phyloP scores from a whole-genome alignment of 2,888 invertebrate species.

The Caradrina clavipalpis region DNA sequence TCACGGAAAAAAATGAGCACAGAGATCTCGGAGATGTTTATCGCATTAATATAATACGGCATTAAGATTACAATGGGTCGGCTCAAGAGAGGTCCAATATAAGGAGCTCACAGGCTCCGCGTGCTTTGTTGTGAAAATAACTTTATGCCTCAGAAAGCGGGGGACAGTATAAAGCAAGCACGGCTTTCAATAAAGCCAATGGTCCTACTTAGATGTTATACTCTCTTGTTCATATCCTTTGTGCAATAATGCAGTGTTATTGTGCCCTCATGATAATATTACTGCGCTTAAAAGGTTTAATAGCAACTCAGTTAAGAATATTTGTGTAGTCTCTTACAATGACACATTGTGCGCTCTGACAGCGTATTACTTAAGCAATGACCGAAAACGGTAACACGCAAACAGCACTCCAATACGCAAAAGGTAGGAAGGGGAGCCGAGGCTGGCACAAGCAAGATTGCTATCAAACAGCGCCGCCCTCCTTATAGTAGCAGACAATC shows the following conservation, averaged over 20 bases:
- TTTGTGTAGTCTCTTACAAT: constrained; percentile 58
- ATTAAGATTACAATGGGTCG: constrained; percentile 90
- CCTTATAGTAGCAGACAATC: constrained; percentile 76
- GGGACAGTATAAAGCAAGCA: constrained; percentile 83
- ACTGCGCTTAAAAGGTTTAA: constrained; percentile 61
- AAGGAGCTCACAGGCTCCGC: constrained; percentile 86
- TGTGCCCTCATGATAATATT: constrained; percentile 68
- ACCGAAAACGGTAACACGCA: constrained; percentile 69
- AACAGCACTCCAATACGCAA: constrained; percentile 68
- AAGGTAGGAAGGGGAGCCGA: constrained; percentile 67
- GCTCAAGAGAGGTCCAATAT: constrained; percentile 90
- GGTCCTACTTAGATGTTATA: constrained; percentile 80
- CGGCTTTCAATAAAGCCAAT: constrained; percentile 88
- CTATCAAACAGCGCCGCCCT: constrained; percentile 75
- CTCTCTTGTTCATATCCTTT: constrained; percentile 82
- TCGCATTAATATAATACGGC: constrained; percentile 91
- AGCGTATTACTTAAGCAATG: constrained; percentile 63
- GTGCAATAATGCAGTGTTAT: constrained; percentile 84
- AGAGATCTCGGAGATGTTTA: constrained; percentile 87
- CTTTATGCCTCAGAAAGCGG: constrained; percentile 87
- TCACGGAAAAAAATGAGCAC: constrained; percentile 80
- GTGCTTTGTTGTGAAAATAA: constrained; percentile 90
- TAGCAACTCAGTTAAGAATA: constrained; percentile 55
- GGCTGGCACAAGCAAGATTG: constrained; percentile 76
- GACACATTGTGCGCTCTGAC: constrained; percentile 59